Conservation (phyloP, 2,797 vertebrate species). For the Pseudomugil tenellus region DNA sequence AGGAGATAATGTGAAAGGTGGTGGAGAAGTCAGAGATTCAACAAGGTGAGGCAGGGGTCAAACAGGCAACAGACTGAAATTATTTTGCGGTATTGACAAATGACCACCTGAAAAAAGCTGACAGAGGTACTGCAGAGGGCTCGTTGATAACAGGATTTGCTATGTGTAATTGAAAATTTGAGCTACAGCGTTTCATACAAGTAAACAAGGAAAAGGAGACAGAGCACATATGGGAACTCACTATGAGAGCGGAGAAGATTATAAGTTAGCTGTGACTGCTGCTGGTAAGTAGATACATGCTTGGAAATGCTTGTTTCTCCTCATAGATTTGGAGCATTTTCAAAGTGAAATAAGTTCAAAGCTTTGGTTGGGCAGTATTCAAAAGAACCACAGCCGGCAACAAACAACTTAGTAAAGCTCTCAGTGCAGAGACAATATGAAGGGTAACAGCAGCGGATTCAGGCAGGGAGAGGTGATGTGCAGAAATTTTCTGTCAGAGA, state of each 20-base stretch:
- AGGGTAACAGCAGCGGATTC: too few relatives aligned
- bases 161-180: slow-evolving; percentile 11
- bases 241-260: slow-evolving; percentile 48
- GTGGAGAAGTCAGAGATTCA: slow-evolving; percentile 52
- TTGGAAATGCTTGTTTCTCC: slow-evolving; percentile 56
- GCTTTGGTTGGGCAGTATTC: slow-evolving; percentile 70
- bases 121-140: background rate
- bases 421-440: slow-evolving; percentile 37
- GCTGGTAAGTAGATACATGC: slow-evolving; percentile 53
- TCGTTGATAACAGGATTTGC: background rate
- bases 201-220: background rate
- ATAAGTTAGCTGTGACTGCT: slow-evolving; percentile 51
- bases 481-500: slow-evolving; percentile 28
- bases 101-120: background rate
- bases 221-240: slow-evolving; percentile 25
- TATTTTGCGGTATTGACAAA: slow-evolving; percentile 6
- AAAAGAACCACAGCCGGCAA: slow-evolving; percentile 74
- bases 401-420: slow-evolving; percentile 62
- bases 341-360: slow-evolving; percentile 80
- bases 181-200: slow-evolving; percentile 1
- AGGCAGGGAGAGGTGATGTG: too few relatives aligned
- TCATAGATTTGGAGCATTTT: slow-evolving; percentile 67
- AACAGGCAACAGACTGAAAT: slow-evolving; percentile 8
- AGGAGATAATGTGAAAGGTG: slow-evolving; percentile 28
- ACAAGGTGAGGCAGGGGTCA: slow-evolving; percentile 22